Evolutionary conservation across 2,888 invertebrate species (phyloP), one percentile per base, ranked within the genome.

Genomic region (Enchytraeus crypticus): DNA sequence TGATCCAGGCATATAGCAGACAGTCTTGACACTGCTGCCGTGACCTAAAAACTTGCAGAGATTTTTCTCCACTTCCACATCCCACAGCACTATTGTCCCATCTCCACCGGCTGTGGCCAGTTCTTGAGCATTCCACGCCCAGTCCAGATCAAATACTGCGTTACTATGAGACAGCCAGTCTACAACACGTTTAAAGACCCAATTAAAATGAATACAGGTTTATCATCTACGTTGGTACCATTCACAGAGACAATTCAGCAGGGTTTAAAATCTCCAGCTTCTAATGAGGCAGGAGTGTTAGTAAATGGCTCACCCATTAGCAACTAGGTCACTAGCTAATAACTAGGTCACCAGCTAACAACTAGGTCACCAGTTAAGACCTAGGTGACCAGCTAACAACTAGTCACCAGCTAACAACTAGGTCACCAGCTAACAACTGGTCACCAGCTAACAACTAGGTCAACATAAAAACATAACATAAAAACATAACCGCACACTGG

Each of bases 131-230:
- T 84, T 83, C 0, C 87, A 87, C 81, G 87, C 86, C 92, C 92
- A 93, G 0, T 88, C 87, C 57, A 92, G 76, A 77, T 92, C 92
- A 75, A 92, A 92, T 34, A 92, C 87, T 0, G 92, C 92, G 82
- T 92, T 92, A 71, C 84, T 84, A 78, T 92, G 92, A 11, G 74
- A 74, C 27, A 70, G 65, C 74, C 74, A 77, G 23, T 72, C 77
- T 77, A 66, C 14, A 64, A 60, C 38, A 49, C 51, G 23, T 34
- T 49, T 26, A 18, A 34, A 26, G 5, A n/a, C 2, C 34, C 4
- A 45, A n/a, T 14, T 11, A 4, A 54, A 34, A 21, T 5, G 26
- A 47, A 18, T 18, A 47, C 26, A 47, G 8, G 14, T 18, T 11
- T 23, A 18, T 21, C 8, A 18, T 47, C 21, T 38, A 11, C 18